Conservation (phyloP, 2,113 vertebrate genomes). For the Apeltes quadracus region DNA sequence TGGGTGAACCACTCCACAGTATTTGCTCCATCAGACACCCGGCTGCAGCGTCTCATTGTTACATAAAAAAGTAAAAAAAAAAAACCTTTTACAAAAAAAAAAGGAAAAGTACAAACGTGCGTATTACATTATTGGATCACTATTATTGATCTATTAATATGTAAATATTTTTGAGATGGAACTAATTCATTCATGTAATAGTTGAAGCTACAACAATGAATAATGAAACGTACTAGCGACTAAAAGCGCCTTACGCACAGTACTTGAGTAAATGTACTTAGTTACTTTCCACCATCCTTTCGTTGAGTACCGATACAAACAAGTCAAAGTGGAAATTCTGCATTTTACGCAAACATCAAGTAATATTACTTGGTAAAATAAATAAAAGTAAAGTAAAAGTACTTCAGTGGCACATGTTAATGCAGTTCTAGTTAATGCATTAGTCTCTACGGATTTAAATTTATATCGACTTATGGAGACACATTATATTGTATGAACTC, state of each 20-base stretch:
- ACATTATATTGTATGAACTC: not conserved
- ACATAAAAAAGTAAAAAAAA: too few relatives aligned
- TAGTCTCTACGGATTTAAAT: not conserved
- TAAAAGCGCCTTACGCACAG: too few relatives aligned
- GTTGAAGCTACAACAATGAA: not conserved
- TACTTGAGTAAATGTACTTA: too few relatives aligned
- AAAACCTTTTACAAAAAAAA: too few relatives aligned
- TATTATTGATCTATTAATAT: conserved; percentile 2
- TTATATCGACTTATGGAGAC: not conserved
- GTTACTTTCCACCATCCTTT: too few relatives aligned
- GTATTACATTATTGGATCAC: not conserved
- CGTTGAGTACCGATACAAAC: not conserved
- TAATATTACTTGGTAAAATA: not conserved
- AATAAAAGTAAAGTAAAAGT: not conserved
- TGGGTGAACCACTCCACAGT: conserved; percentile 31
- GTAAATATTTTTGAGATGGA: not conserved
- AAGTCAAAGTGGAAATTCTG: not conserved
- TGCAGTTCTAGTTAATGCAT: not conserved
- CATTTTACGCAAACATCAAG: too few relatives aligned
- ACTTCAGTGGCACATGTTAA: not conserved
- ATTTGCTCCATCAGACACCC: not conserved
- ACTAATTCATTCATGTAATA: not conserved
- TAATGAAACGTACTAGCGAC: too few relatives aligned
- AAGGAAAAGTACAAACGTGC: not conserved
- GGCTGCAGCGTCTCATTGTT: not conserved